Evolutionary conservation across 2,113 vertebrate genomes (phyloP).

Genomic region (Pantherophis guttatus): DNA sequence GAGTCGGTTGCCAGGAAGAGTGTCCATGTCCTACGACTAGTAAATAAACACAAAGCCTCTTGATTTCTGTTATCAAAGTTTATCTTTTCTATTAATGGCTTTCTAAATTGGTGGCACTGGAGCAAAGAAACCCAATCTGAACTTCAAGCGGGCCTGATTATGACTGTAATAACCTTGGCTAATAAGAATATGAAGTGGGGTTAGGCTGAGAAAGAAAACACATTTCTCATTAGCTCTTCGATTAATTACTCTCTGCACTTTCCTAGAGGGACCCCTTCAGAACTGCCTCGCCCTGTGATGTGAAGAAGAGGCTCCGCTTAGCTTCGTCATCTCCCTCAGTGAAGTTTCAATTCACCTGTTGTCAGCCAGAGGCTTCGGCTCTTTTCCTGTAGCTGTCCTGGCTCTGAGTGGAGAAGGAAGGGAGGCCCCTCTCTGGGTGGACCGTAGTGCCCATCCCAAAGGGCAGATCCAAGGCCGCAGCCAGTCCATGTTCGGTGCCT

Average conservation of each 20-base stretch:
- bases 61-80: constrained; percentile 54
- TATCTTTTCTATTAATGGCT: constrained; percentile 73
- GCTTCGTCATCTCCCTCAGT: constrained; percentile 54
- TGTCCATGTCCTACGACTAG: not conserved
- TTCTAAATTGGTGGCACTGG: constrained; percentile 79
- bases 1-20: fast-evolving
- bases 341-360: constrained; percentile 53
- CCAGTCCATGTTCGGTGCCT: not conserved
- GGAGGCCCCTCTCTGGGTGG: not conserved
- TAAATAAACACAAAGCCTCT: constrained; percentile 29
- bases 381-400: not conserved
- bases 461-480: not conserved
- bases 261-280: constrained; percentile 67
- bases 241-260: constrained; percentile 79
- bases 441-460: not conserved
- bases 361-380: not conserved
- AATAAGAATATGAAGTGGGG: constrained; percentile 80
- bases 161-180: constrained; percentile 81
- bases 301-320: constrained; percentile 61
- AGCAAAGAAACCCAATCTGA: constrained; percentile 78
- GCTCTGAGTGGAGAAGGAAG: not conserved
- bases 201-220: constrained; percentile 76
- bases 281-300: constrained; percentile 55
- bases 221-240: constrained; percentile 82
- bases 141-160: constrained; percentile 76